Conservation (phyloP, 2,888 invertebrate species). For the Leucoptera coffeella region DNA sequence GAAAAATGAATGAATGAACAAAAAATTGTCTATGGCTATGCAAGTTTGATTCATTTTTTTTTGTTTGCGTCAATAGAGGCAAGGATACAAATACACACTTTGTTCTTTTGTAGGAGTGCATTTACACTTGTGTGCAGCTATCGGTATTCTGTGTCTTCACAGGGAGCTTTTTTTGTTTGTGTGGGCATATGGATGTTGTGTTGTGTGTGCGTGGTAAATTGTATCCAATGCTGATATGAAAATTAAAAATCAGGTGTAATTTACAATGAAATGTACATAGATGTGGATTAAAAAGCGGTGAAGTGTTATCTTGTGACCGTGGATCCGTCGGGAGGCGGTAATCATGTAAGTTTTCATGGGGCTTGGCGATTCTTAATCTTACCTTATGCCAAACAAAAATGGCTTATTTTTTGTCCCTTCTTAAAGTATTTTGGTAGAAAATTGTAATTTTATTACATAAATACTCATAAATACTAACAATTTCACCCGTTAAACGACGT, state of each 20-base stretch:
- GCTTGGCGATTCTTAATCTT: conserved; percentile 51
- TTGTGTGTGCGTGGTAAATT: conserved; percentile 56
- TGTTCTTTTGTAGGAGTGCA: too few species aligned
- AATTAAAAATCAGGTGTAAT: conserved; percentile 44
- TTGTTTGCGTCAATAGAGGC: background rate
- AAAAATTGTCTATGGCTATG: conserved; percentile 1
- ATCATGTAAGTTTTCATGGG: conserved; percentile 49
- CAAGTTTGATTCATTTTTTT: background rate
- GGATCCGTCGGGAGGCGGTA: conserved; percentile 50
- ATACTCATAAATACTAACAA: too few species aligned
- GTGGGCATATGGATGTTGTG: conserved; percentile 42
- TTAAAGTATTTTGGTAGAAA: too few species aligned
- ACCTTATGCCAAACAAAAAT: conserved; percentile 56
- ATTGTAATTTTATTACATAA: too few species aligned
- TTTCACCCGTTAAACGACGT: too few species aligned
- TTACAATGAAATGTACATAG: conserved; percentile 45
- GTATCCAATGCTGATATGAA: conserved; percentile 51
- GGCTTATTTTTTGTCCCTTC: conserved; percentile 53
- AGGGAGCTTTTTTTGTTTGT: conserved; percentile 15
- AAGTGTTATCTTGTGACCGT: conserved; percentile 48
- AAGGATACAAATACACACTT: too few species aligned
- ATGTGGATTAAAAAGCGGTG: conserved; percentile 43
- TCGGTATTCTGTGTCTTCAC: too few species aligned
- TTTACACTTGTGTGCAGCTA: background rate
- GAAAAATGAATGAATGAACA: too few species aligned